A percentile compares a stretch with the other conserved stretches of the same genome.
Evolutionary conservation across 2,888 invertebrate species (phyloP).

Genomic region (Lepidochitona cinerea): DNA sequence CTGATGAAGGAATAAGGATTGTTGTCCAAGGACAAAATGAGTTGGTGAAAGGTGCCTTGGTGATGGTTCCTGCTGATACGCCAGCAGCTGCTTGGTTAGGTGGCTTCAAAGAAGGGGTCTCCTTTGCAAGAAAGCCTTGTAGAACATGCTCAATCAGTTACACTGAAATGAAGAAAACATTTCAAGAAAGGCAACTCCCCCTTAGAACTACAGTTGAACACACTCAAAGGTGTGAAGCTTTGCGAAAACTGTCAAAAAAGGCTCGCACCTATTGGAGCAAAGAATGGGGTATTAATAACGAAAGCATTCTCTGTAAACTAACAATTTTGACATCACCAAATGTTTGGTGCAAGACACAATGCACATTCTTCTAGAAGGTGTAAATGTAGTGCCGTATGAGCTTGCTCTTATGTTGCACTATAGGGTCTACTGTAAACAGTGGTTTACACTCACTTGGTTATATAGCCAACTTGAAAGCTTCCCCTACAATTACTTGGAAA

Average conservation of each 20-base stretch:
- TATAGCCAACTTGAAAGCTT: constrained; percentile 6
- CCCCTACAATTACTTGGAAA: not conserved
- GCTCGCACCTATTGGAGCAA: not conserved
- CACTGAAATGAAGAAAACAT: not conserved
- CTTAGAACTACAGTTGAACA: not conserved
- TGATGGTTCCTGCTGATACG: not conserved
- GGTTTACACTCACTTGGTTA: not conserved
- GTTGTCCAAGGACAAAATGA: not conserved
- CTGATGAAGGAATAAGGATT: not conserved
- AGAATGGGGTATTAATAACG: not conserved
- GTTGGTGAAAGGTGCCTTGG: not conserved
- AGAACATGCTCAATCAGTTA: not conserved
- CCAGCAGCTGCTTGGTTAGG: constrained; percentile 1
- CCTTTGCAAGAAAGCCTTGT: not conserved
- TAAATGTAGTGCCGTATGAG: not conserved
- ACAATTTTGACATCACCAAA: constrained; percentile 2
- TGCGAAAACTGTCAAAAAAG: not conserved
- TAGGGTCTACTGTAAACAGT: not conserved
- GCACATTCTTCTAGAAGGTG: constrained; percentile 17
- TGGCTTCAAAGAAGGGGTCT: constrained; percentile 11
- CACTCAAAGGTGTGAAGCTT: not conserved
- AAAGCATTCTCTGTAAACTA: not conserved
- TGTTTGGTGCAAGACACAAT: constrained; percentile 14
- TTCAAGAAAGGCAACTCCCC: not conserved
- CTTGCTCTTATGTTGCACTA: not conserved